Conservation (phyloP, 1,140 invertebrate species). For the Polypedilum pembai region DNA sequence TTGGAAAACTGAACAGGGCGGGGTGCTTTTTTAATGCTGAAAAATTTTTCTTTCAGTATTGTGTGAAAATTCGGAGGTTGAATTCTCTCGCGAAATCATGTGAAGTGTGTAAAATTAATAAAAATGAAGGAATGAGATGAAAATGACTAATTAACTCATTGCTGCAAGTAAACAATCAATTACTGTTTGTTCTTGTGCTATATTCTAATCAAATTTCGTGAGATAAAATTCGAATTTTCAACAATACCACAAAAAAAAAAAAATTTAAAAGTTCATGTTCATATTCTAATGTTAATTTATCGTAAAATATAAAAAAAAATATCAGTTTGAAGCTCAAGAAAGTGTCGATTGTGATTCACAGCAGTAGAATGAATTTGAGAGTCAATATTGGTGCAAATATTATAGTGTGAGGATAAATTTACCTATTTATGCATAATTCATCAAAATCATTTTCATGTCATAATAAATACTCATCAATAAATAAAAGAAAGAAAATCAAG, state of each 20-base stretch:
- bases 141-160: too few relatives aligned
- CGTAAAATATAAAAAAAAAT: background rate
- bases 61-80: constrained; percentile 22
- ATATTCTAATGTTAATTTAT: too few relatives aligned
- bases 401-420: background rate
- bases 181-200: too few relatives aligned
- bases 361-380: background rate
- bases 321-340: background rate
- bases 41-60: constrained; percentile 23
- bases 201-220: background rate
- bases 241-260: background rate
- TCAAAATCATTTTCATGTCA: too few relatives aligned
- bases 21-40: constrained; percentile 24
- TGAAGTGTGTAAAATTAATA: background rate
- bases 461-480: too few relatives aligned
- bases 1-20: constrained; percentile 14
- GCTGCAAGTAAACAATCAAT: too few relatives aligned
- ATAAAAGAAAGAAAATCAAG: background rate
- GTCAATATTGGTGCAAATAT: constrained; percentile 15
- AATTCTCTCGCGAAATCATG: background rate
- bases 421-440: too few relatives aligned
- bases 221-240: constrained; percentile 24
- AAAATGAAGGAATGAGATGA: background rate
- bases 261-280: background rate
- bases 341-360: too few relatives aligned